Evolutionary conservation across 2,797 vertebrate species (phyloP).

Genomic region (Eremophila alpestris): DNA sequence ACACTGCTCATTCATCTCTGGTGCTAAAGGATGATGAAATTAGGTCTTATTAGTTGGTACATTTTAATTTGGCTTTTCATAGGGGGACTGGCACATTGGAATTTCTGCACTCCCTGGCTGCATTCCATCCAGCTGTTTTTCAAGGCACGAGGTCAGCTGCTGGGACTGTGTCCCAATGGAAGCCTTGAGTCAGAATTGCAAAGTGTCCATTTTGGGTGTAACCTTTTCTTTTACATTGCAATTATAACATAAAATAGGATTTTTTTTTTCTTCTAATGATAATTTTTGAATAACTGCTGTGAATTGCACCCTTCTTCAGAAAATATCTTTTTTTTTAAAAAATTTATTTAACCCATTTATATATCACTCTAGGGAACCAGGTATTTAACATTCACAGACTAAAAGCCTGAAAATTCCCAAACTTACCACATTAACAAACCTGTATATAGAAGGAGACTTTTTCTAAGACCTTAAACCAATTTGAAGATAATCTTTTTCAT

Average conservation of each 20-base stretch:
- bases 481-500: not conserved
- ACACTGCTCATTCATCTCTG: not conserved
- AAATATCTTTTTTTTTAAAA: not conserved
- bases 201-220: not conserved
- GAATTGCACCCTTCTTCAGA: not conserved
- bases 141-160: not conserved
- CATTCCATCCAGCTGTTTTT: not conserved
- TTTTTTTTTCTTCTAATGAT: not conserved
- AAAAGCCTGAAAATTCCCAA: not conserved
- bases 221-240: not conserved
- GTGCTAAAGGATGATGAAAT: constrained; percentile 14
- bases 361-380: not conserved
- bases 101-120: not conserved
- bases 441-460: not conserved
- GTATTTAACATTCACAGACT: not conserved
- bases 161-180: not conserved
- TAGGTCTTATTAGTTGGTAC: not conserved
- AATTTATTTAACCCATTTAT: not conserved
- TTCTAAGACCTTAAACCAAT: not conserved
- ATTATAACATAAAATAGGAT: not conserved
- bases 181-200: not conserved
- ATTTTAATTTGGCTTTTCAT: constrained; percentile 1
- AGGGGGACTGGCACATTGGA: not conserved
- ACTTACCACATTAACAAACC: not conserved
- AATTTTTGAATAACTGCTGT: not conserved